Evolutionary conservation across 2,888 invertebrate genomes (phyloP), one percentile per base, ranked within the genome.

Genomic region (Oligia strigilis): DNA sequence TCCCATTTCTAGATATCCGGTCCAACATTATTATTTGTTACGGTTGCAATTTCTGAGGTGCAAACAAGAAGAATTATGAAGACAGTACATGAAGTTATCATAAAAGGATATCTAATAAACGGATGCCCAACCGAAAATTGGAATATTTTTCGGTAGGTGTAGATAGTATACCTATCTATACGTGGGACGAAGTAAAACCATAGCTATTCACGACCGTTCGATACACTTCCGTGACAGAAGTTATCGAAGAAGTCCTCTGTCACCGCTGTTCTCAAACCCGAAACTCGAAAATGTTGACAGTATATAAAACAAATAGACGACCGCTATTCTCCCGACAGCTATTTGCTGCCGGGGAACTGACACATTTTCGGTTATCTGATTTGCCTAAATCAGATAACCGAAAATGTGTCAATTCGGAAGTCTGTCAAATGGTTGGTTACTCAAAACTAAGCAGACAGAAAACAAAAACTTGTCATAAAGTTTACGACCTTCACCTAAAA

Each of bases 1-100:
- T 75, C 29, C 66, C 72, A 60, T 77, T 87, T 60, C 64, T 69
- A 62, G 40, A 62, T 75, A 72, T 70, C 19, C 6, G 65, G 52
- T 55, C 49, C 19, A 64, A 60, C 13, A 62, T 72, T 66, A 73
- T 74, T 74, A 78, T 75, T 70, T 52, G 60, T 52, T 14, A n/a
- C 19, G 13, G n/a, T 78, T 62, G 72, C 29, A 49, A 65, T 52
- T 29, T 64, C 19, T 58, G 23, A 46, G 9, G 17, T 49, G 23
- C 9, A 13, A 23, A 66, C 8, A 19, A 36, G 36, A 36, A 36
- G 11, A 64, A 72, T 75, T 79, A 73, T 66, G 5, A 49, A n/a
- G n/a, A 23, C 14, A 46, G n/a, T 29, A 58, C 14, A 29, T 29
- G 0, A 49, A 23, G 1, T 36, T 11, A 17, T 76, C n/a, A 40